Evolutionary conservation across 2,113 vertebrate species (phyloP).

Genomic region (Sceloporus tristichus): DNA sequence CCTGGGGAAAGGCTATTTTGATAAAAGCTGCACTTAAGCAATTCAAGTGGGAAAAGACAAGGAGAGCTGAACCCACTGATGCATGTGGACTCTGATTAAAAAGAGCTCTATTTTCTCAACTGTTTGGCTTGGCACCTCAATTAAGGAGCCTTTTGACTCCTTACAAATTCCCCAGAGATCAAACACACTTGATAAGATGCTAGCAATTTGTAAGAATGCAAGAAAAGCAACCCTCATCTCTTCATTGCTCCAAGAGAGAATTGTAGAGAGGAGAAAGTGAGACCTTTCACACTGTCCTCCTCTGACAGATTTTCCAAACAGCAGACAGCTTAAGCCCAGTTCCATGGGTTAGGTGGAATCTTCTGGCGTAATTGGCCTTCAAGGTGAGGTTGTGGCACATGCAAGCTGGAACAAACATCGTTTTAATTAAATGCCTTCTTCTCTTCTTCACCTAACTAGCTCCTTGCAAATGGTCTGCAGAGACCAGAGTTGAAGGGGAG

Average conservation of each 20-base stretch:
- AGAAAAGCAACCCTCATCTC: background rate
- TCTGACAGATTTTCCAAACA: slow-evolving; percentile 47
- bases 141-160: slow-evolving; percentile 65
- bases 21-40: slow-evolving; percentile 43
- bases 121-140: slow-evolving; percentile 50
- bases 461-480: background rate
- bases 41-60: slow-evolving; percentile 6
- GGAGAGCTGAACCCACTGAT: background rate
- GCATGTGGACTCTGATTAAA: slow-evolving; percentile 54
- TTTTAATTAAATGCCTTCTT: slow-evolving; percentile 57
- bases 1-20: background rate
- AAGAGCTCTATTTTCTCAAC: slow-evolving; percentile 51
- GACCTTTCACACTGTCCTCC: slow-evolving; percentile 67
- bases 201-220: slow-evolving; percentile 52
- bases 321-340: slow-evolving; percentile 28
- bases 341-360: slow-evolving; percentile 52
- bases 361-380: slow-evolving; percentile 64
- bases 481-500: background rate
- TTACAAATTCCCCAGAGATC: slow-evolving; percentile 52
- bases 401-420: slow-evolving; percentile 56
- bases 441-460: slow-evolving; percentile 31
- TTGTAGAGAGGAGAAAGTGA: slow-evolving; percentile 34
- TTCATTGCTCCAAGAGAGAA: background rate
- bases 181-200: slow-evolving; percentile 61
- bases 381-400: slow-evolving; percentile 64